Evolutionary conservation across 2,888 invertebrate genomes (phyloP).

Genomic region (Rugalucina vietnamica): DNA sequence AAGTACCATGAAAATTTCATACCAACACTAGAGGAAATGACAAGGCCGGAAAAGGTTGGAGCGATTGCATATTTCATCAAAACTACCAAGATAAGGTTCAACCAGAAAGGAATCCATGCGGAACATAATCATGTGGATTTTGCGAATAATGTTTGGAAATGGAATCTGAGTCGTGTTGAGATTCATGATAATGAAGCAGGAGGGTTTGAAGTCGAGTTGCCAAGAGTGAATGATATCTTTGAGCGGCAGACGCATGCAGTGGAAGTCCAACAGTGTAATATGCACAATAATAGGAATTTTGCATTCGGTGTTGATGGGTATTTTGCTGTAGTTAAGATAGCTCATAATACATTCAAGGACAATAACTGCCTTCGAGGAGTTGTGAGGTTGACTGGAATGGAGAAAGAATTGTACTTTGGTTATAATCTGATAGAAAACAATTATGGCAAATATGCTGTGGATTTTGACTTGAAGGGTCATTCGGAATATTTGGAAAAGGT

Average conservation of each 20-base stretch:
- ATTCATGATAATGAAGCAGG: constrained; percentile 93
- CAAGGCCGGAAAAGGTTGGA: constrained; percentile 91
- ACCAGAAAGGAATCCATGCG: constrained; percentile 91
- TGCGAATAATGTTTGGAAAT: constrained; percentile 98
- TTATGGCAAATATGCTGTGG: constrained; percentile 92
- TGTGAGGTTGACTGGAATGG: constrained; percentile 91
- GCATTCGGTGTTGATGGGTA: constrained; percentile 95
- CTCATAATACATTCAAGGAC: constrained; percentile 92
- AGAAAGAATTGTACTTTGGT: constrained; percentile 94
- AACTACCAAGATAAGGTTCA: constrained; percentile 92
- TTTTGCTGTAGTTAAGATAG: constrained; percentile 94
- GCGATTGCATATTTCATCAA: constrained; percentile 90
- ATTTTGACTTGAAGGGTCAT: constrained; percentile 95
- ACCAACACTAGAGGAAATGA: constrained; percentile 82
- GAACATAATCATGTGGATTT: constrained; percentile 96
- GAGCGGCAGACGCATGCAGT: constrained; percentile 89
- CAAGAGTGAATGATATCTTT: constrained; percentile 88
- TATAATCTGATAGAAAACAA: constrained; percentile 92
- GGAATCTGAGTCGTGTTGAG: constrained; percentile 93
- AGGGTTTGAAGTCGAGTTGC: constrained; percentile 94
- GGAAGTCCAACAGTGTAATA: constrained; percentile 93
- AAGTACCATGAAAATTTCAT: constrained; percentile 82
- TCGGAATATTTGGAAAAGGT: constrained; percentile 92
- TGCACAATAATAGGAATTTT: constrained; percentile 94
- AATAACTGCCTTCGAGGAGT: constrained; percentile 89